phyloP scores from a whole-genome alignment of 2,797 vertebrate species.

The Fistularia tabacaria region DNA sequence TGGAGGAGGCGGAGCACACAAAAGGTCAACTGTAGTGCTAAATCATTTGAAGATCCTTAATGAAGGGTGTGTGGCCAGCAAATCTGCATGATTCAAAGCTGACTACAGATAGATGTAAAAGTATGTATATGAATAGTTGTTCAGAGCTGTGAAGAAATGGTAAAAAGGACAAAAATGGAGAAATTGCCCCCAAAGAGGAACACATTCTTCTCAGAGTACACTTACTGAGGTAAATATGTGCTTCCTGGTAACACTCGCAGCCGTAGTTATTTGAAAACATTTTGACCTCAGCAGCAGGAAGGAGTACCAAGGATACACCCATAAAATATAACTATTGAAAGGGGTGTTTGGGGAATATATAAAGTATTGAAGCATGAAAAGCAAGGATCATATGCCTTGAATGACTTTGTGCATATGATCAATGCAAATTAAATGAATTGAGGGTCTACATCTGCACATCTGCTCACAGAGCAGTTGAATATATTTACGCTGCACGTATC shows the following conservation, averaged over 20 bases:
- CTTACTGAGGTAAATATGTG: conserved; percentile 42
- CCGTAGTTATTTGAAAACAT: neutral
- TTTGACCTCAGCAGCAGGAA: conserved; percentile 14
- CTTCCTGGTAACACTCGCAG: conserved; percentile 22
- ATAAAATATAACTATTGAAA: conserved; percentile 4
- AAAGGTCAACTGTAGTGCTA: conserved; percentile 76
- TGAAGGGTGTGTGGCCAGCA: conserved; percentile 69
- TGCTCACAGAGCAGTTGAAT: conserved; percentile 26
- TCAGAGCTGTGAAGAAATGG: conserved; percentile 1
- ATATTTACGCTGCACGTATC: conserved; percentile 24
- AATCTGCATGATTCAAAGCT: conserved; percentile 58
- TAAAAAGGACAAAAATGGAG: conserved; percentile 27
- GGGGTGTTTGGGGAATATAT: conserved; percentile 17
- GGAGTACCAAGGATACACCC: conserved; percentile 39
- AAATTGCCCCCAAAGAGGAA: conserved; percentile 32
- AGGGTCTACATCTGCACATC: conserved; percentile 40
- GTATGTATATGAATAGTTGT: conserved; percentile 11
- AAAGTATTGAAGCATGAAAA: conserved; percentile 48
- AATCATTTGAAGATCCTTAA: conserved; percentile 78
- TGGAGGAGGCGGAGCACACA: conserved; percentile 54
- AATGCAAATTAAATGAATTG: conserved; percentile 44
- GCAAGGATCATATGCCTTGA: conserved; percentile 29
- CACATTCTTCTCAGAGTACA: conserved; percentile 41
- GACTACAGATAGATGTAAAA: conserved; percentile 28
- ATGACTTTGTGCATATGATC: conserved; percentile 45